A percentile compares a stretch with the other conserved stretches of the same genome.
These are phyloP conservation scores for Pseudococcus viburni DNA, from an alignment of 2,888 invertebrate genomes.

Conservation along the genomic window DNA sequence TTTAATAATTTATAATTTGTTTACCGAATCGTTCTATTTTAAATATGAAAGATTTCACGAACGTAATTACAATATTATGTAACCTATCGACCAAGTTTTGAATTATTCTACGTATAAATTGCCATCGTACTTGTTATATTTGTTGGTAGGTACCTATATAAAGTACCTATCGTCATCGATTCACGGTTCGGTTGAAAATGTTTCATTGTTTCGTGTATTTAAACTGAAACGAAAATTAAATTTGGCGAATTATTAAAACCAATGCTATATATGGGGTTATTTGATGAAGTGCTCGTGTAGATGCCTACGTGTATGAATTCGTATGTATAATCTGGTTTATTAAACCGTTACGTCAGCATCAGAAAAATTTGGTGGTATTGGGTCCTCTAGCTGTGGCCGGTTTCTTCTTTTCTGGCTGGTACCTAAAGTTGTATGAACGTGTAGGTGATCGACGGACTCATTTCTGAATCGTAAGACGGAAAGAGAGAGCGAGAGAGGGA, in stretches of 20 bases:
- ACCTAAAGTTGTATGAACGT: not conserved
- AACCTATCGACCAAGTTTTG: not conserved
- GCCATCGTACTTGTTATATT: not conserved
- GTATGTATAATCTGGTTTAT: constrained; percentile 9
- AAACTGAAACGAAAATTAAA: not conserved
- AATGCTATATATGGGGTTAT: not conserved
- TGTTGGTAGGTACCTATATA: too few species aligned
- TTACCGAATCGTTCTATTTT: constrained; percentile 38
- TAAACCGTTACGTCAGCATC: not conserved
- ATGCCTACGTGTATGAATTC: not conserved
- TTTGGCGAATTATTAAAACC: not conserved
- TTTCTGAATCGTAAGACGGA: not conserved
- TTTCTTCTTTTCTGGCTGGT: not conserved
- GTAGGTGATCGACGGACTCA: not conserved
- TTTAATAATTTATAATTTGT: constrained; percentile 24
- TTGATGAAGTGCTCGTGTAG: not conserved
- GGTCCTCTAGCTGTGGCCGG: not conserved
- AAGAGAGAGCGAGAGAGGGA: not conserved
- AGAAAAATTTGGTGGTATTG: not conserved
- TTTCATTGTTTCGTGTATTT: not conserved
- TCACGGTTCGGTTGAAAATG: not conserved
- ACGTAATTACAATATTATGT: not conserved
- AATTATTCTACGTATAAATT: not conserved
- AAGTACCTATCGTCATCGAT: not conserved
- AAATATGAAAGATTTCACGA: constrained; percentile 21